Percentiles rank a stretch among this genome's conserved stretches.
These are phyloP conservation scores for Rhinolophus ferrumequinum DNA, from an alignment of 2,113 vertebrate genomes.

Conservation along the genomic window DNA sequence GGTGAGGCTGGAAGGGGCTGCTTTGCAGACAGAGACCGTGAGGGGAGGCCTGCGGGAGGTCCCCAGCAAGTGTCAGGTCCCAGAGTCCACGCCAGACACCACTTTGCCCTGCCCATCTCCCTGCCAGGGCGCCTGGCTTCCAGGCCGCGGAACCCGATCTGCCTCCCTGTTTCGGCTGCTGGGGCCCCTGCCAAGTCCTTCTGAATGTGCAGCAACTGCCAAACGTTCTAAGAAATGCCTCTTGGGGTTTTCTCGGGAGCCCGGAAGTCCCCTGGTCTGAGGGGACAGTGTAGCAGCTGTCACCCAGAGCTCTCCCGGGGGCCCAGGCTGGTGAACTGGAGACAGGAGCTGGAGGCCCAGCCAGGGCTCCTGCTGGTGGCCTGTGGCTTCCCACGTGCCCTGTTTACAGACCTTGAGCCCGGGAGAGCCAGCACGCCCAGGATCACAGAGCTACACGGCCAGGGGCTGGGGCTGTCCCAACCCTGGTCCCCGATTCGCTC, in stretches of 20 bases:
- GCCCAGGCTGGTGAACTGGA: not conserved
- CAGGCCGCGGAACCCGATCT: not conserved
- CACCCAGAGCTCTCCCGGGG: not conserved
- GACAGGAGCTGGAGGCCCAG: not conserved
- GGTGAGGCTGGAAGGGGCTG: not conserved
- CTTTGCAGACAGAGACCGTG: not conserved
- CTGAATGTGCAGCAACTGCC: not conserved
- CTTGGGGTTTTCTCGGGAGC: constrained; percentile 43
- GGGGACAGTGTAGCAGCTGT: not conserved
- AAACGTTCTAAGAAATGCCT: constrained; percentile 57
- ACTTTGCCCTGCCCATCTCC: accelerated
- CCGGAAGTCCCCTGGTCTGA: not conserved
- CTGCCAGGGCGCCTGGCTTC: not conserved
- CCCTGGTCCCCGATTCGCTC: not conserved
- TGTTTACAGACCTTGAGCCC: not conserved
- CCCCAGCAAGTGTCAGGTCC: accelerated
- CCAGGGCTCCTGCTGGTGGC: not conserved
- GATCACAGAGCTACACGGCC: accelerated
- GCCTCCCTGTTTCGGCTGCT: not conserved
- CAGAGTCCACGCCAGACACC: accelerated
- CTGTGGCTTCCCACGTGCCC: not conserved
- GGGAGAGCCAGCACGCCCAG: accelerated
- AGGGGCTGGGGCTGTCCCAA: not conserved
- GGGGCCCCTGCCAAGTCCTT: constrained; percentile 16
- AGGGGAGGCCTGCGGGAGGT: not conserved